Percentiles rank a stretch among this genome's conserved stretches.
Evolutionary conservation across 2,888 invertebrate species (phyloP).

Genomic region (Pheosia gnoma): DNA sequence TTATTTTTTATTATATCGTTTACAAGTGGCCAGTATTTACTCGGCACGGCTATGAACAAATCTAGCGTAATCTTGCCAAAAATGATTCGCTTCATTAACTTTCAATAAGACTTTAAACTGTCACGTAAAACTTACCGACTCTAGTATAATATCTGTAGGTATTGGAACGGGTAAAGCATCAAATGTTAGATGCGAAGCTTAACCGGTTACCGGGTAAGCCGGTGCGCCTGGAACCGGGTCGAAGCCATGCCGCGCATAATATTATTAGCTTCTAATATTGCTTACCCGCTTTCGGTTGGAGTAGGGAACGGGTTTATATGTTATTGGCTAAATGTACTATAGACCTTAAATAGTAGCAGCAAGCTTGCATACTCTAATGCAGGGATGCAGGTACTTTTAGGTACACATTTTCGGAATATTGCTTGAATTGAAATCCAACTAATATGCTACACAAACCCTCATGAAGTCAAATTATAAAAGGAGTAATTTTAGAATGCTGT

Average conservation of each 20-base stretch:
- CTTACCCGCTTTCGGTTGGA: constrained; percentile 1
- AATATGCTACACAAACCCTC: too few species aligned
- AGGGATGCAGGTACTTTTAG: too few species aligned
- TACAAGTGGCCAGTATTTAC: too few species aligned
- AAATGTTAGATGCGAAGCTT: constrained; percentile 26
- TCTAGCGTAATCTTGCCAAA: too few species aligned
- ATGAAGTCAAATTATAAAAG: too few species aligned
- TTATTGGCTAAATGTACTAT: background rate
- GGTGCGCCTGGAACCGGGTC: constrained; percentile 37
- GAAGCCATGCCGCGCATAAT: constrained; percentile 49
- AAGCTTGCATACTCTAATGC: background rate
- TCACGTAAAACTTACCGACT: background rate
- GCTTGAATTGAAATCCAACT: too few species aligned
- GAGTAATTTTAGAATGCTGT: too few species aligned
- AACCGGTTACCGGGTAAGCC: constrained; percentile 29
- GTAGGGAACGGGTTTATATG: background rate
- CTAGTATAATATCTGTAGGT: background rate
- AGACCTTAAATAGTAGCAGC: background rate
- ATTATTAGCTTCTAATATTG: constrained; percentile 14
- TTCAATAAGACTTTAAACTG: background rate
- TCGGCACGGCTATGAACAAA: too few species aligned
- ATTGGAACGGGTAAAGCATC: constrained; percentile 9
- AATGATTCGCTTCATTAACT: too few species aligned
- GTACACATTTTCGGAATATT: too few species aligned
- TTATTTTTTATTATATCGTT: too few species aligned